Base-by-base conservation (phyloP, 2,888 invertebrate species). In the Ectobius pallidus region DNA sequence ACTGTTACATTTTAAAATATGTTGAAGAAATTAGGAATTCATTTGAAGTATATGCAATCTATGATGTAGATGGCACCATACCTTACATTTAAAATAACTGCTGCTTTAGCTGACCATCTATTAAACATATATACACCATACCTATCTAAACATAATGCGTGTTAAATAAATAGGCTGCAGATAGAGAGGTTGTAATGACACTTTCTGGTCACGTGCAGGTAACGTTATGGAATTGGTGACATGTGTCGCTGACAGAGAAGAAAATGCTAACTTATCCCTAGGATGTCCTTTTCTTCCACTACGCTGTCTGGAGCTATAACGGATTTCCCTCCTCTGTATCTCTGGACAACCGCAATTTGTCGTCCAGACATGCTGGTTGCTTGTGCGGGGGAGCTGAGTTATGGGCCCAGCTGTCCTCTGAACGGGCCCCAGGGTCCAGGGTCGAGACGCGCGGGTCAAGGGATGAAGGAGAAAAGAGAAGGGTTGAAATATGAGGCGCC, bases 331-430 rank as follows among this genome's bases (percentile, higher is more conserved):
- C 71, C 44, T 25, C 67, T 67, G 71, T 71, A 62, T 52, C 67
- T 16, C 55, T 58, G 65, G 71, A 52, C 71, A 67, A 71, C 71
- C 71, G 71, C 71, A 71, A 71, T 71, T 71, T 71, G 71, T 71
- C 71, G 71, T 65, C 11, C 34, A 6, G 11, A 34, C 34, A 34
- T 34, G 34, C 30, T 32, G 30, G 58, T 6, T 30, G n/a, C 32
- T 14, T 30, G n/a, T 18, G 52, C 20, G 52, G 52, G 52, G 11
- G 25, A 52, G 16, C n/a, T 58, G 58, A 58, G 58, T 58, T 58
- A 58, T 58, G 58, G 58, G 58, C 22, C 27, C 71, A 67, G 52
- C 71, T 71, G 71, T 71, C 71, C 71, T 67, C 65, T 71, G 71
- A 71, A 71, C 67, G 71, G 71, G 67, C 71, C 71, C 71, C 34